A percentile compares a stretch with the other conserved stretches of the same genome.
Conservation (phyloP, 2,113 vertebrate species). For the Vulpes ferrilata region DNA sequence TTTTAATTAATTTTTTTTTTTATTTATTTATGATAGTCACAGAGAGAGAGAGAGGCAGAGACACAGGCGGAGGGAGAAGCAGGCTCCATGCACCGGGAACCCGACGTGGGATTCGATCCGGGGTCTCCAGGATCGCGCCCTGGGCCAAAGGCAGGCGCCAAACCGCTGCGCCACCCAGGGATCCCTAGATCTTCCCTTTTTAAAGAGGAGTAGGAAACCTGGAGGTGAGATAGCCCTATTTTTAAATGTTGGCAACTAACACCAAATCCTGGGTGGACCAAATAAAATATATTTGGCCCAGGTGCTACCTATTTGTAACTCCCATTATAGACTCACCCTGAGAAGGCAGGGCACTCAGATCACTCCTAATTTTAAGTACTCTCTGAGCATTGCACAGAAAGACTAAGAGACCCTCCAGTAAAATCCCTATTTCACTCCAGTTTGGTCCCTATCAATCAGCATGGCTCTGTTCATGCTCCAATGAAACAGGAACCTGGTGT, state of each 20-base stretch:
- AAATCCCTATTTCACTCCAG: constrained; percentile 44
- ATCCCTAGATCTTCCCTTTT: not conserved
- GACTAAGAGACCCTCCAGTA: not conserved
- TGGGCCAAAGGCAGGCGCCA: too few species aligned
- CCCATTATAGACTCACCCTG: not conserved
- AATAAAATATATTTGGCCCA: constrained; percentile 39
- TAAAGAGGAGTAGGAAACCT: constrained; percentile 24
- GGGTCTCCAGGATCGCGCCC: too few species aligned
- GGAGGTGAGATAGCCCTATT: not conserved
- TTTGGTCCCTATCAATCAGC: constrained; percentile 28
- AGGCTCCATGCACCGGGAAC: too few species aligned
- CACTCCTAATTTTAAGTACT: not conserved
- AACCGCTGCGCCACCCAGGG: too few species aligned
- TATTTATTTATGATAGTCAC: too few species aligned
- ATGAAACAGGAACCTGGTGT: constrained; percentile 25
- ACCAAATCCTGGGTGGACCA: not conserved
- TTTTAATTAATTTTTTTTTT: too few species aligned
- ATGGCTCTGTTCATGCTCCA: constrained; percentile 41
- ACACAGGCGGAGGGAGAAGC: too few species aligned
- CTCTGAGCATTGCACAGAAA: not conserved
- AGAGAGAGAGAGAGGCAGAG: too few species aligned
- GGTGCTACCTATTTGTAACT: not conserved
- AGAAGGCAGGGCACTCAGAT: not conserved
- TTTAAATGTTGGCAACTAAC: constrained; percentile 34
- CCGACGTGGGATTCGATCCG: too few species aligned